Evolutionary conservation across 2,888 invertebrate species (phyloP).

Genomic region (Anticlea derivata): DNA sequence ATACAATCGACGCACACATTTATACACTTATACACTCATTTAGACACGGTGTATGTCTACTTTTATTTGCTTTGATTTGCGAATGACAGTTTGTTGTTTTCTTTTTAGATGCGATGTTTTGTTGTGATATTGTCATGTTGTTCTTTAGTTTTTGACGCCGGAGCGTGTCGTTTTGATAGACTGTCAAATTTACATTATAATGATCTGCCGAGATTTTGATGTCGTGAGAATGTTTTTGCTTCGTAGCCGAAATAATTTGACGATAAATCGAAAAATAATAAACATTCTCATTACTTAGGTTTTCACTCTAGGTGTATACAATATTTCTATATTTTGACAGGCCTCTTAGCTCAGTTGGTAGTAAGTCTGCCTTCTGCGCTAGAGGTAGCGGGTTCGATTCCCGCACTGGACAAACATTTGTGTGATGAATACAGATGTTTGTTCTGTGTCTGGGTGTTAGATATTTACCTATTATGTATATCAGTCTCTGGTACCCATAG

Average conservation of each 20-base stretch:
- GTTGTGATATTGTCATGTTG: constrained; percentile 65
- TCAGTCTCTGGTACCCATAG: too few relatives aligned
- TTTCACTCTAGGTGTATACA: too few relatives aligned
- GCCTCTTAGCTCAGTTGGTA: too few relatives aligned
- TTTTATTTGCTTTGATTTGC: constrained; percentile 77
- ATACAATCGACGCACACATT: constrained; percentile 64
- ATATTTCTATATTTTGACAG: too few relatives aligned
- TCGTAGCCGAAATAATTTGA: not conserved
- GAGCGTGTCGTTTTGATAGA: constrained; percentile 78
- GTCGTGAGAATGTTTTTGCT: constrained; percentile 66
- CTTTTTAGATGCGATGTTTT: constrained; percentile 61
- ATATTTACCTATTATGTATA: too few relatives aligned
- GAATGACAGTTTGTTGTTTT: constrained; percentile 74
- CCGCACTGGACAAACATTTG: too few relatives aligned
- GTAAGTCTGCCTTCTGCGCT: too few relatives aligned
- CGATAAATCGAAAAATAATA: constrained; percentile 17
- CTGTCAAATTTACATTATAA: constrained; percentile 79
- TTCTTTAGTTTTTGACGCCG: constrained; percentile 44
- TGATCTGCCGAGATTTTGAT: constrained; percentile 50
- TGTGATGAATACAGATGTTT: too few relatives aligned
- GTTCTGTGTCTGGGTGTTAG: too few relatives aligned
- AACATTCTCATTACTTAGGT: too few relatives aligned
- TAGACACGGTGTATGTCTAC: constrained; percentile 60
- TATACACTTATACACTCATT: constrained; percentile 59
- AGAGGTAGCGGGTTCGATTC: too few relatives aligned